Conservation (phyloP, 2,113 vertebrate species). For the Chaenocephalus aceratus region DNA sequence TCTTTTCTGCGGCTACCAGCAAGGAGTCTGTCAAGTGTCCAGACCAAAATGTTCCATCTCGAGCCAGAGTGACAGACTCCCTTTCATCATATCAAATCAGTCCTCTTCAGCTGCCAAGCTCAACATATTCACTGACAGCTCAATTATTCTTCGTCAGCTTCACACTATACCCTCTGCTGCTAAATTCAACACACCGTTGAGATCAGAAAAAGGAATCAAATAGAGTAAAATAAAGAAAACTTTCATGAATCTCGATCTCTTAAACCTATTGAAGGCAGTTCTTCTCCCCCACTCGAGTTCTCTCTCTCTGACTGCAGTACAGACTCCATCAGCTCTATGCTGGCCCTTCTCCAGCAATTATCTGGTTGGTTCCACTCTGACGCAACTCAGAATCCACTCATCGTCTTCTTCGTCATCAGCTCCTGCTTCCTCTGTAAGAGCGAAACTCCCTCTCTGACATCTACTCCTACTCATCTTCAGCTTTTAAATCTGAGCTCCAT, state of each 20-base stretch:
- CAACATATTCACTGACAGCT: constrained; percentile 57
- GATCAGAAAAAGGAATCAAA: constrained; percentile 36
- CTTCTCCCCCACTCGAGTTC: constrained; percentile 48
- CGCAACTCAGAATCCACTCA: constrained; percentile 73
- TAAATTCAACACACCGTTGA: constrained; percentile 45
- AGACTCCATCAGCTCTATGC: constrained; percentile 57
- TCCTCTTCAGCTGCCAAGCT: constrained; percentile 64
- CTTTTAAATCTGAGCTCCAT: constrained; percentile 53
- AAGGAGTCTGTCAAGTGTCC: constrained; percentile 35
- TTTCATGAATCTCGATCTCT: constrained; percentile 33
- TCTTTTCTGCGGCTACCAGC: constrained; percentile 34
- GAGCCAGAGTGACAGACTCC: constrained; percentile 55
- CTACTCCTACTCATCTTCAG: constrained; percentile 70
- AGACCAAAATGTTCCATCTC: constrained; percentile 50
- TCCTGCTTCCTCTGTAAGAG: constrained; percentile 58
- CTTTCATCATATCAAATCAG: constrained; percentile 59
- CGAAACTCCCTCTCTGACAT: constrained; percentile 67
- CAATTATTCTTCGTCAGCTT: constrained; percentile 47
- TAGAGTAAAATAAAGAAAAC: constrained; percentile 20
- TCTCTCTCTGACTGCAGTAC: constrained; percentile 62
- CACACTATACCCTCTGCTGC: constrained; percentile 11
- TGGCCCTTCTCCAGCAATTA: constrained; percentile 76
- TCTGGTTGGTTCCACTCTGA: constrained; percentile 78
- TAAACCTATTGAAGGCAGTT: constrained; percentile 43
- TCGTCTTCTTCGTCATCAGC: constrained; percentile 72